A percentile compares a stretch with the other conserved stretches of the same genome.
Conservation (phyloP, 2,888 invertebrate genomes). For the Spodoptera exigua region DNA sequence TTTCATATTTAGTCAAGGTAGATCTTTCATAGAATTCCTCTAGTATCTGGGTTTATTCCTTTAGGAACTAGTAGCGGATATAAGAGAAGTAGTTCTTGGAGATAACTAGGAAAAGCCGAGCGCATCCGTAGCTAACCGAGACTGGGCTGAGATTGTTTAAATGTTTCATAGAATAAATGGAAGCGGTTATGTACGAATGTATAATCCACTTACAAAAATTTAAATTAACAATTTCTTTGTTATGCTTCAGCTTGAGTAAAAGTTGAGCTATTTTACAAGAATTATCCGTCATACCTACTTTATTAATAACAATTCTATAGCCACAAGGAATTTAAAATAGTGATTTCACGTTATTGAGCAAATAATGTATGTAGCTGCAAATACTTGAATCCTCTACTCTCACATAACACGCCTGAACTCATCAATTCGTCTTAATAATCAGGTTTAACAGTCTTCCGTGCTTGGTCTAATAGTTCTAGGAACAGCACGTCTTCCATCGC, state of each 20-base stretch:
- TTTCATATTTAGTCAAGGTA: slow-evolving; percentile 14
- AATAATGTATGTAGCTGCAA: too few relatives aligned
- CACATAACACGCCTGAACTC: slow-evolving; percentile 9
- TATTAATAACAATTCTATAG: too few relatives aligned
- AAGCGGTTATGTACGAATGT: neutral
- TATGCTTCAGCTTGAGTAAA: too few relatives aligned
- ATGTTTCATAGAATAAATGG: slow-evolving; percentile 3
- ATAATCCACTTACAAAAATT: too few relatives aligned
- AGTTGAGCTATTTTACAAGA: too few relatives aligned
- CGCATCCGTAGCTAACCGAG: slow-evolving; percentile 8
- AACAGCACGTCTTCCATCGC: slow-evolving; percentile 52
- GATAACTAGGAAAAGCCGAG: slow-evolving; percentile 17
- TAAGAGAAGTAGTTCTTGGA: slow-evolving; percentile 2
- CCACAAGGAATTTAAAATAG: too few relatives aligned
- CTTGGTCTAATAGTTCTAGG: slow-evolving; percentile 60
- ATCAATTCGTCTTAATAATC: slow-evolving; percentile 35
- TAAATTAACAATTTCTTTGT: too few relatives aligned
- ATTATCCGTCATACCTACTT: too few relatives aligned
- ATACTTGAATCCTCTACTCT: neutral
- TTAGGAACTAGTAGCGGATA: slow-evolving; percentile 24
- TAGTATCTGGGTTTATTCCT: slow-evolving; percentile 6
- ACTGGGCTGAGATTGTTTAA: neutral
- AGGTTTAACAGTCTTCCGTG: slow-evolving; percentile 63
- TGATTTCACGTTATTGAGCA: too few relatives aligned
- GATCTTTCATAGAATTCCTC: slow-evolving; percentile 8